Evolutionary conservation across 2,113 vertebrate species (phyloP), one percentile per base, ranked within the genome.

Genomic region (Rhipidura dahli): DNA sequence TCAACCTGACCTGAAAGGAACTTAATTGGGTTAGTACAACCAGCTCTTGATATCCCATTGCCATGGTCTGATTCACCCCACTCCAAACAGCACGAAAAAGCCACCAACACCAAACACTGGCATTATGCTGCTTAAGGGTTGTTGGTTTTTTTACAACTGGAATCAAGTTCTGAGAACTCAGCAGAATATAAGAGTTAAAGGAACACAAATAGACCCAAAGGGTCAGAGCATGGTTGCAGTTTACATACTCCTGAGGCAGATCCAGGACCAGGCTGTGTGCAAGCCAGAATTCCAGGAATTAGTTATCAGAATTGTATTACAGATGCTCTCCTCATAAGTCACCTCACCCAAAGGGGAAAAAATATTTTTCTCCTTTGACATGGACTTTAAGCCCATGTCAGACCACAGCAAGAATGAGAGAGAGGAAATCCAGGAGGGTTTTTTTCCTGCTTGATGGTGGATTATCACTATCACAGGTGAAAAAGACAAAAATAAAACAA

Each of bases 11-110:
- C 70, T 73, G 87, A 73, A 70, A 88, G 35, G 54, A 83, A 63
- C 78, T 88, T 73, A 80, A 90, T 63, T 85, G 89, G 83, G 63
- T 91, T 88, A 96, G 50, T 57, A 94, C 89, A 93, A 77, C 37
- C 57, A 93, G 77, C 61, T 65, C 83, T 53, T 27, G 63, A 47
- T 70, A 93, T 81, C 79, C 85, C 59, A 86, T 47, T 80, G 79
- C 91, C 80, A 45, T n/a, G 91, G 31, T 91, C 81, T 87, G 89
- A 91, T 95, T 91, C 90, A 94, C 45, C 15, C 83, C 72, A 40
- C 54, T 73, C 87, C 39, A 90, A 90, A 69, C 80, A 87, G 33
- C 2, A 85, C 4, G 20, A 40, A 91, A 91, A 94, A 61, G 40
- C 50, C 73, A 95, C 63, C n/a, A 89, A 66, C 70, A 96, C 64